phyloP scores from a whole-genome alignment of 1,140 invertebrate species.

The Apis florea region DNA sequence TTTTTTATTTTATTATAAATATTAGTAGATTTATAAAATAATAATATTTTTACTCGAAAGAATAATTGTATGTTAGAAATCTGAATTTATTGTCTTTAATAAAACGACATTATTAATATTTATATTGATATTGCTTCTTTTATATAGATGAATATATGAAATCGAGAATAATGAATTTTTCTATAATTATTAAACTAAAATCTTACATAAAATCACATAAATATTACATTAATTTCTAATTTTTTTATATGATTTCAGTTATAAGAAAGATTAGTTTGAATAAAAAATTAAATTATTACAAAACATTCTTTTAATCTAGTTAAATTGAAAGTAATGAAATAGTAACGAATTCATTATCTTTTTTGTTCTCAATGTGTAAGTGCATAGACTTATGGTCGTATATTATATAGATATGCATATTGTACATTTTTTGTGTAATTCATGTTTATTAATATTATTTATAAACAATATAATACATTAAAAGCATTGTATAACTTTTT shows the following conservation, averaged over 20 bases:
- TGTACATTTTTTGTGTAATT: constrained; percentile 1
- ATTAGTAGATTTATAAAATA: neutral
- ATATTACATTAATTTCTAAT: neutral
- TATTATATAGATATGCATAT: constrained; percentile 11
- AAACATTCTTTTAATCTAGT: neutral
- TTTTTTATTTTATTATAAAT: neutral
- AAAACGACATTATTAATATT: neutral
- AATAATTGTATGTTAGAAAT: neutral
- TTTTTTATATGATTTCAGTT: neutral
- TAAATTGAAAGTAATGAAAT: constrained; percentile 13
- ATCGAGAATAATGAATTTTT: neutral
- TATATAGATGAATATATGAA: neutral
- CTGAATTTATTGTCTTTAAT: neutral
- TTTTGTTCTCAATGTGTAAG: constrained; percentile 43
- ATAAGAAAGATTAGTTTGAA: neutral
- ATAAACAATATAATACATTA: neutral
- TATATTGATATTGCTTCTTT: neutral
- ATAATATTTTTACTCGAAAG: neutral
- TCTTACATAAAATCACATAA: neutral
- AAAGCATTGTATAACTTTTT: neutral
- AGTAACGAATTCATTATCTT: constrained; percentile 59
- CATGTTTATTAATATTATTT: neutral
- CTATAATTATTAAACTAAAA: neutral
- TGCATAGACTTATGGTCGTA: constrained; percentile 10
- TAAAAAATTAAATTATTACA: neutral